Evolutionary conservation across 2,113 vertebrate species (phyloP), one percentile per base, ranked within the genome.

Genomic region (Lichenostomus cassidix): DNA sequence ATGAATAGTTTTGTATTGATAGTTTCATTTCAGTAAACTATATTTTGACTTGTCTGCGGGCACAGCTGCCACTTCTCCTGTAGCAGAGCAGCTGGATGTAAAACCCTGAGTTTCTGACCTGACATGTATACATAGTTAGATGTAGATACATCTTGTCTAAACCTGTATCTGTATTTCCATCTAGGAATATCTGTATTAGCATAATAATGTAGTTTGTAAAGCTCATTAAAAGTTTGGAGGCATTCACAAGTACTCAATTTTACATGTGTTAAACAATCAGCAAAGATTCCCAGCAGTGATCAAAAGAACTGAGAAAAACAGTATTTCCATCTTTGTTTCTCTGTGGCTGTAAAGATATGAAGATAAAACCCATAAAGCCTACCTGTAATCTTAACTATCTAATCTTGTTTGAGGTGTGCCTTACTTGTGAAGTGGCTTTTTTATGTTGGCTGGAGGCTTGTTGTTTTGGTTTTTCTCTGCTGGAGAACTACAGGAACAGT

Each of bases 341-440:
- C 49, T 83, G 68, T 90, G 71, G 68, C 81, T 52, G 27, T 86
- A 89, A 95, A 94, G 87, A 94, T 94, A 77, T 0, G 29, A 70
- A 96, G 84, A 95, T 94, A 90, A 94, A 92, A 83, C 22, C 18
- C 23, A 23, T 92, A 92, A 90, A 74, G 35, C 55, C 6, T 96
- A 83, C 84, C 55, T 96, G 70, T 95, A 74, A 77, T 95, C 75
- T 95, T 87, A 94, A 88, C 56, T 67, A 52, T 47, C 71, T 64
- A 46, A 1, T 92, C 87, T 95, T 94, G 68, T 93, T 74, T 93
- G 79, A 94, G 82, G 75, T 93, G 68, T 91, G 86, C 33, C 29
- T 95, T 77, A 29, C 50, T 89, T 93, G 33, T 96, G 79, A 96
- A 96, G 90, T 86, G 79, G 88, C 79, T 94, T 93, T 82, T 92